Conservation (phyloP, 2,888 invertebrate genomes). For the Cerastoderma edule region DNA sequence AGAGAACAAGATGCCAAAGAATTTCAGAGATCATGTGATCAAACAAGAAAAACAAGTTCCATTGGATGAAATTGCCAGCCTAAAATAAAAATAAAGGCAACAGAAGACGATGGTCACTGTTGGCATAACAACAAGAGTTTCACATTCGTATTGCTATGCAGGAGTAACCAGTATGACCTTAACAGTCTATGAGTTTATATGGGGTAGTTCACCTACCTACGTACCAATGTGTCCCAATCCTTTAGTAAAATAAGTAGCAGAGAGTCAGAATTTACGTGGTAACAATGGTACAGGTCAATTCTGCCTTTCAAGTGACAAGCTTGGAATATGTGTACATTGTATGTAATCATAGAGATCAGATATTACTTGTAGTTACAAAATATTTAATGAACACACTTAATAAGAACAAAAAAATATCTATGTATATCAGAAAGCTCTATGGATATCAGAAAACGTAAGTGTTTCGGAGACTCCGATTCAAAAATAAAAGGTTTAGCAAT, state of each 20-base stretch:
- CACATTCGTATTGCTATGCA: conserved; percentile 62
- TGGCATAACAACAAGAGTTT: conserved; percentile 60
- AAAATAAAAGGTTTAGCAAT: too few species aligned
- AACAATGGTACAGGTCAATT: conserved; percentile 14
- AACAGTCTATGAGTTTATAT: conserved; percentile 66
- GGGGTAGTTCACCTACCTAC: conserved; percentile 68
- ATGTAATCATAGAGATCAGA: too few species aligned
- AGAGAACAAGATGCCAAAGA: conserved; percentile 14
- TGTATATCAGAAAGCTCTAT: too few species aligned
- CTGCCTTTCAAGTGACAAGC: too few species aligned
- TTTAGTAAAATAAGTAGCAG: conserved; percentile 65
- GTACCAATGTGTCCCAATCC: conserved; percentile 67
- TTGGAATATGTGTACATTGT: too few species aligned
- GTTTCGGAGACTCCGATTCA: too few species aligned
- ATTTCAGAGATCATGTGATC: conserved; percentile 34
- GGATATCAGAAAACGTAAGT: too few species aligned
- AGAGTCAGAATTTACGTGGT: conserved; percentile 55
- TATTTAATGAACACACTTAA: too few species aligned
- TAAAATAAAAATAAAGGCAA: conserved; percentile 55
- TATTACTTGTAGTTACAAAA: too few species aligned
- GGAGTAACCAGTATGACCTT: conserved; percentile 51
- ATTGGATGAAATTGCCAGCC: conserved; percentile 36
- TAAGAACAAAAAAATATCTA: too few species aligned
- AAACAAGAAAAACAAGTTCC: conserved; percentile 10
- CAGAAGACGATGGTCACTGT: conserved; percentile 62